phyloP scores from a whole-genome alignment of 2,888 invertebrate genomes.

The Tiliacea citrago region DNA sequence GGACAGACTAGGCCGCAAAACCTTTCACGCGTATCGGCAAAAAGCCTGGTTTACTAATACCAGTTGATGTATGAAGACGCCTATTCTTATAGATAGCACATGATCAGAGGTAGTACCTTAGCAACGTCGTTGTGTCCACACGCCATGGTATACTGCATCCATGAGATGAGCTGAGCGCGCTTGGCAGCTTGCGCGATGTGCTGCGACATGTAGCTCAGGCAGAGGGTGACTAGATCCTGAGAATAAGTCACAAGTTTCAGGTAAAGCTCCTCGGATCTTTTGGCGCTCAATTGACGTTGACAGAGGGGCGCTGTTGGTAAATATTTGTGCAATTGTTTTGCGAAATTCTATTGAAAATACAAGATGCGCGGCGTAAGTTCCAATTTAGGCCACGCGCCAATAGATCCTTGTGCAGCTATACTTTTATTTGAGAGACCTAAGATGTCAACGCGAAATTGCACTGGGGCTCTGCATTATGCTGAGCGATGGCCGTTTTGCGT shows the following conservation, averaged over 20 bases:
- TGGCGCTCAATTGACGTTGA: not conserved
- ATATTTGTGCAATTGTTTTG: not conserved
- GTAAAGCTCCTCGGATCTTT: not conserved
- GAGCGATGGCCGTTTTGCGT: too few relatives aligned
- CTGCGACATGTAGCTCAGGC: constrained; percentile 96
- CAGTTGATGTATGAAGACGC: too few relatives aligned
- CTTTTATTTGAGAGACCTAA: not conserved
- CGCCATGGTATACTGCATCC: constrained; percentile 97
- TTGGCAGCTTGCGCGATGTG: constrained; percentile 96
- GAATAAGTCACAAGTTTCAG: constrained; percentile 34
- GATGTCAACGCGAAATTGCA: not conserved
- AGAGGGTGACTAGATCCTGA: constrained; percentile 95
- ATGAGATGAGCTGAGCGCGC: constrained; percentile 95
- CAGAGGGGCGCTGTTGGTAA: not conserved
- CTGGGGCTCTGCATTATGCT: too few relatives aligned
- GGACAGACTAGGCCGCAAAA: not conserved
- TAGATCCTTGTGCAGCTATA: too few relatives aligned
- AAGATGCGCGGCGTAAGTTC: not conserved
- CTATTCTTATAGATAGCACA: not conserved
- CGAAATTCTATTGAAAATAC: not conserved
- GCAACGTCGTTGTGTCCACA: constrained; percentile 94
- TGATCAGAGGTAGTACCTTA: constrained; percentile 77
- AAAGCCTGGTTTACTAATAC: not conserved
- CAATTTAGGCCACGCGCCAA: not conserved
- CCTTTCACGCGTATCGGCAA: not conserved